Evolutionary conservation across 2,888 invertebrate genomes (phyloP), one percentile per base, ranked within the genome.

Genomic region (Cantharis nigra): DNA sequence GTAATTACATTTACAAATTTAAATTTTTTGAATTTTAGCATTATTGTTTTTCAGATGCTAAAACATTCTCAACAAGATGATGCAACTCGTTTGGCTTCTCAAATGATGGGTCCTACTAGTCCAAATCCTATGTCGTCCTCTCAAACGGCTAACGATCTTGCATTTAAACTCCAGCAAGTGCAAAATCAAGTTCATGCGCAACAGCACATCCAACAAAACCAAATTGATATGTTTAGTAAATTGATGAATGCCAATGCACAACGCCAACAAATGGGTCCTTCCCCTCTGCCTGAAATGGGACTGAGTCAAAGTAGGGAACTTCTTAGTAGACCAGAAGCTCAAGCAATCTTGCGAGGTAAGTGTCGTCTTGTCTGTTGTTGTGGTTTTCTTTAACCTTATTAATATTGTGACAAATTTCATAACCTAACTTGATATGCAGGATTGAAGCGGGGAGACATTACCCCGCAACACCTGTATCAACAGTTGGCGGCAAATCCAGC

Each of bases 381-480:
- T 13, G 14, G 18, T 18, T 10, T 63, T 75, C 26, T 63, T 62
- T 69, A 63, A 63, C 67, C 69, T 49, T 69, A 33, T 67, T 64
- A 13, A 30, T 18, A 11, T 73, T 30, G 23, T 69, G 9, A 64
- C 28, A 3, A 74, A 67, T 26, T 67, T 67, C n/a, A 67, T 23
- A 67, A 67, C 65, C 65, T 67, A 23, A 67, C 49, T 62, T 70
- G n/a, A 72, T 23, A 72, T 86, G 33, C 87, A 93, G 94, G 94
- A 81, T 88, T 96, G 84, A 92, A 93, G 84, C 92, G 93, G 20
- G 95, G 95, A 76, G 95, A 96, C 88, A 92, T 96, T 77, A 94
- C 95, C 2, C 90, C 91, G 28, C 93, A 93, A 84, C 93, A 94
- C 85, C 88, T 96, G 82, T 92, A 95, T 87, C 94, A 95, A 86